Conservation (phyloP, 2,113 vertebrate genomes). For the Salvator merianae region DNA sequence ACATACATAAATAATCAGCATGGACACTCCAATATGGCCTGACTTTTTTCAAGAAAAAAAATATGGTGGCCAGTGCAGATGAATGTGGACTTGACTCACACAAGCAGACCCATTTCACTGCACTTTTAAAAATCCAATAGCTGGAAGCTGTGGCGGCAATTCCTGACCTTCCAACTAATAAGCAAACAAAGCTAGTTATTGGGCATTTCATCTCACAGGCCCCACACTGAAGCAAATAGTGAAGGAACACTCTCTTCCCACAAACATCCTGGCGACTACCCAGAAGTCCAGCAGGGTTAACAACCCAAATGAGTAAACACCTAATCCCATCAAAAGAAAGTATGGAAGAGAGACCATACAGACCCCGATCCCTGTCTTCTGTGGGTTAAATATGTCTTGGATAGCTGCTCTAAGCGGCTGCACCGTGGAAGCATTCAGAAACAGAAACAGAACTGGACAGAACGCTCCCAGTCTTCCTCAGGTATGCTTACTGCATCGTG, state of each 20-base stretch:
- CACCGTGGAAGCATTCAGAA: background rate
- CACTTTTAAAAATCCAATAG: no score
- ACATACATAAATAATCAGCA: no score
- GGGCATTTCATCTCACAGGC: no score
- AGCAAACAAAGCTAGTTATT: no score
- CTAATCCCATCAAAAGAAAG: background rate
- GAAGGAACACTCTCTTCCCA: background rate
- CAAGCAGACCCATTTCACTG: no score
- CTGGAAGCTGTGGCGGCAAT: no score
- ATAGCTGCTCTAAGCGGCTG: background rate
- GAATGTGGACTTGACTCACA: no score
- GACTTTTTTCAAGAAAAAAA: no score
- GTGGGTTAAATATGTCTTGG: background rate
- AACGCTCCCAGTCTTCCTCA: background rate
- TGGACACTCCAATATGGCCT: no score
- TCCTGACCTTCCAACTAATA: no score
- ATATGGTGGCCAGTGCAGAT: no score
- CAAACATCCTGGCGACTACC: background rate
- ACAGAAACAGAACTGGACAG: background rate
- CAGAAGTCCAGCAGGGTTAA: background rate
- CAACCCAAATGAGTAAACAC: background rate
- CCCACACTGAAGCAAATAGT: background rate
- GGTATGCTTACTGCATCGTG: slow-evolving; percentile 85
- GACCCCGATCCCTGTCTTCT: background rate
- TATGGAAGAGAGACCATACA: background rate